Evolutionary conservation across 1,140 invertebrate genomes (phyloP).

Genomic region (Conus ventricosus): DNA sequence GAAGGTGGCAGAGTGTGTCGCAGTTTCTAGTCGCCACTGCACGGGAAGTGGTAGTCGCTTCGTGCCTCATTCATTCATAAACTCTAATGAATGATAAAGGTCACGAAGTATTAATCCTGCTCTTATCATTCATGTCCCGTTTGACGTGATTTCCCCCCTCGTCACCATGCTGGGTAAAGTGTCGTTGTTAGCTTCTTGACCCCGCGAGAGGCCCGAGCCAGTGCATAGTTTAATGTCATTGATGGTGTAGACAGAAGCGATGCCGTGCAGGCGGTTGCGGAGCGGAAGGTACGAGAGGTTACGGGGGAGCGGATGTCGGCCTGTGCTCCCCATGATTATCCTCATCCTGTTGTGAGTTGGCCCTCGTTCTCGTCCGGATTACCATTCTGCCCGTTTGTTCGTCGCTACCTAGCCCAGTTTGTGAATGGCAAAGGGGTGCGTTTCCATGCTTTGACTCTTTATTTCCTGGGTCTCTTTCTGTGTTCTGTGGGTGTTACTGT

Average conservation of each 20-base stretch:
- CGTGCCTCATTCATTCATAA: conserved; percentile 32
- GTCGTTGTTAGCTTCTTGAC: not conserved
- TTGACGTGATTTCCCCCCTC: not conserved
- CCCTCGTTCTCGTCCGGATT: not conserved
- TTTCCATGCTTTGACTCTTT: not conserved
- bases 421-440: not conserved
- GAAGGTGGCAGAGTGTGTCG: too few species aligned
- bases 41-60: conserved; percentile 11
- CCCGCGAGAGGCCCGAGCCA: not conserved
- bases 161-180: not conserved
- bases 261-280: not conserved
- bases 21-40: not conserved
- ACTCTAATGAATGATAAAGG: conserved; percentile 42
- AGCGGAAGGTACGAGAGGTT: not conserved
- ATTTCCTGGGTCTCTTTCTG: not conserved
- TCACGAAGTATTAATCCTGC: conserved; percentile 32
- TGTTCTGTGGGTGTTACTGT: not conserved
- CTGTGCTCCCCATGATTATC: not conserved
- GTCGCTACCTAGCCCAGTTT: not conserved
- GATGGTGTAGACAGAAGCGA: not conserved
- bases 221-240: not conserved
- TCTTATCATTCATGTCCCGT: conserved; percentile 16
- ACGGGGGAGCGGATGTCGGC: conserved; percentile 5
- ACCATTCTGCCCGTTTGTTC: not conserved
- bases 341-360: conserved; percentile 22